These are phyloP conservation scores for Cerceris ruficornis DNA, from an alignment of 2,888 invertebrate species.

Conservation along the genomic window DNA sequence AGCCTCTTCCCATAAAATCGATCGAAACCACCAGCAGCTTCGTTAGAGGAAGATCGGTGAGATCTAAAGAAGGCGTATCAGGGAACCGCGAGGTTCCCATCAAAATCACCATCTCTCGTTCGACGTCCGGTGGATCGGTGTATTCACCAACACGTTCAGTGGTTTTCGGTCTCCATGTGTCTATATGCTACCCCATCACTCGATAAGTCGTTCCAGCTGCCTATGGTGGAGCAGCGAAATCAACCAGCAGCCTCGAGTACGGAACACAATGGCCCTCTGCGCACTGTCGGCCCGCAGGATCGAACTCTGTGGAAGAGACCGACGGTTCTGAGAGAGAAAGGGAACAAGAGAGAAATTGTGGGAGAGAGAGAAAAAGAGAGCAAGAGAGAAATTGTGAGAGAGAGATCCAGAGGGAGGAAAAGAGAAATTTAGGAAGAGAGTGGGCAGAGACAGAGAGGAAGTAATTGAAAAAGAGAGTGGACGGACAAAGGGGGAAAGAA, in stretches of 20 bases:
- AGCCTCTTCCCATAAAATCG: neutral
- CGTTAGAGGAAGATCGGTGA: neutral
- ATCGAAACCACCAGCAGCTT: neutral
- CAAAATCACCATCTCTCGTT: slow-evolving; percentile 27
- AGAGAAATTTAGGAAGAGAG: too few species aligned
- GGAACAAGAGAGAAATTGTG: slow-evolving; percentile 20
- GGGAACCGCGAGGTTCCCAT: slow-evolving; percentile 1
- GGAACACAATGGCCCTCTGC: slow-evolving; percentile 56
- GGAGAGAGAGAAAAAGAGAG: neutral
- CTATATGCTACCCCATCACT: slow-evolving; percentile 48
- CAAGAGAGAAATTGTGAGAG: too few species aligned
- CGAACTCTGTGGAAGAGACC: slow-evolving; percentile 31
- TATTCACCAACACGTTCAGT: slow-evolving; percentile 50
- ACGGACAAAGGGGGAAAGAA: too few species aligned
- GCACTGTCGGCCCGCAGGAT: slow-evolving; percentile 52
- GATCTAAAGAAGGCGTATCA: neutral
- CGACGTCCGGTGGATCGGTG: slow-evolving; percentile 16
- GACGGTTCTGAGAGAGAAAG: slow-evolving; percentile 19
- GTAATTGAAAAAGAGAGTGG: too few species aligned
- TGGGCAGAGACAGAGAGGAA: too few species aligned
- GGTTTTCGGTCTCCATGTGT: slow-evolving; percentile 39
- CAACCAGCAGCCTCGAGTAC: slow-evolving; percentile 59
- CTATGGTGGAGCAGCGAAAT: slow-evolving; percentile 54
- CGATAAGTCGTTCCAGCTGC: slow-evolving; percentile 60
- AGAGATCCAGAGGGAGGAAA: too few species aligned